A percentile compares a stretch with the other conserved stretches of the same genome.
phyloP scores from a whole-genome alignment of 2,797 vertebrate genomes.

The Crocidura indochinensis region DNA sequence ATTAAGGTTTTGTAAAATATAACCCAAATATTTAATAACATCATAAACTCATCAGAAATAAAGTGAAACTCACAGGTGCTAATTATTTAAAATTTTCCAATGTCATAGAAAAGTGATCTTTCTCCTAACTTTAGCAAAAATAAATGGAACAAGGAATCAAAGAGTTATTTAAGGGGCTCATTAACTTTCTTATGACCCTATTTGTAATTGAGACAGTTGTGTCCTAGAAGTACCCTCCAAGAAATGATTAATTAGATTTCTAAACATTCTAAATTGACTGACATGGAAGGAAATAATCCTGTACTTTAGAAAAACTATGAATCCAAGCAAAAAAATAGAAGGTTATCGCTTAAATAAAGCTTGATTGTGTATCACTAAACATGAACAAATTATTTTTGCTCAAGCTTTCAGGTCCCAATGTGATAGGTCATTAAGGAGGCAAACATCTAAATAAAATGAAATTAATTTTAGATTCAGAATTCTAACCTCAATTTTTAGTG shows the following conservation, averaged over 20 bases:
- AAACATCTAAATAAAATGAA: conserved; percentile 39
- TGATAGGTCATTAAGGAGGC: background rate
- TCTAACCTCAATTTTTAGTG: background rate
- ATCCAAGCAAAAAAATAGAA: background rate
- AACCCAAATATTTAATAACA: conserved; percentile 42
- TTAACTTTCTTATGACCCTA: conserved; percentile 84
- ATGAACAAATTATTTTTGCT: conserved; percentile 39
- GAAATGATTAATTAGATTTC: conserved; percentile 83
- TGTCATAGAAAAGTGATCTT: conserved; percentile 74
- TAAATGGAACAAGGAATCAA: conserved; percentile 79
- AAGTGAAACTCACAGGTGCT: conserved; percentile 55
- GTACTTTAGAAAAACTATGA: conserved; percentile 34
- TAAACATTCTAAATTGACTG: conserved; percentile 77
- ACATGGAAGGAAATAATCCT: conserved; percentile 52
- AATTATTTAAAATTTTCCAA: conserved; percentile 76
- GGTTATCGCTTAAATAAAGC: conserved; percentile 56
- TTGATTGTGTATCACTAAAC: conserved; percentile 2
- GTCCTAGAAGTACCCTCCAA: conserved; percentile 78
- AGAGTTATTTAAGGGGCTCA: conserved; percentile 85
- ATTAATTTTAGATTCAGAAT: background rate
- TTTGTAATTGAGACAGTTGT: conserved; percentile 84
- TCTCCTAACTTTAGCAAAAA: conserved; percentile 73
- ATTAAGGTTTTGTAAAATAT: background rate
- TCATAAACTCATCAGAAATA: conserved; percentile 62
- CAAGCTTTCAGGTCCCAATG: conserved; percentile 41